A percentile compares a stretch with the other conserved stretches of the same genome.
Evolutionary conservation across 2,888 invertebrate genomes (phyloP).

Genomic region (Hesperia comma): DNA sequence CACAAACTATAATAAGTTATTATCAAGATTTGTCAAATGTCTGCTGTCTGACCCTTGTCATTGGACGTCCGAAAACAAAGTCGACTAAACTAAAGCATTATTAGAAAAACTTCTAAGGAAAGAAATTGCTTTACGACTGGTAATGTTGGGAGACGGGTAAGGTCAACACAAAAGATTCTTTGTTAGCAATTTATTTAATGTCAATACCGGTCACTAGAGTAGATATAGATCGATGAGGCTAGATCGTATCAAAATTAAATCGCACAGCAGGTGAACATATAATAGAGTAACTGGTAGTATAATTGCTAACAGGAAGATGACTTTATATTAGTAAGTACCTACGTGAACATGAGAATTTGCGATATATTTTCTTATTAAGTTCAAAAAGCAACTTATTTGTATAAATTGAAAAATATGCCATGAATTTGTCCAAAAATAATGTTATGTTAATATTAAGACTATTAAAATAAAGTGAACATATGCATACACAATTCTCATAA

Average conservation of each 20-base stretch:
- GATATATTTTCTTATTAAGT: too few species aligned
- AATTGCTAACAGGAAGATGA: not conserved
- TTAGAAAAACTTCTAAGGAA: slow-evolving; percentile 27
- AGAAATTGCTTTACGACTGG: slow-evolving; percentile 40
- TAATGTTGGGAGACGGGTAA: slow-evolving; percentile 49
- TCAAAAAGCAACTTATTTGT: too few species aligned
- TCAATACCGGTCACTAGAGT: slow-evolving; percentile 69
- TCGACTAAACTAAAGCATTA: slow-evolving; percentile 22
- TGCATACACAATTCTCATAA: too few species aligned
- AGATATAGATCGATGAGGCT: slow-evolving; percentile 62
- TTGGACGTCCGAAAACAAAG: slow-evolving; percentile 23
- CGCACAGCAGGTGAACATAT: slow-evolving; percentile 67
- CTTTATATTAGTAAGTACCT: not conserved
- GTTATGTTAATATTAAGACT: too few species aligned
- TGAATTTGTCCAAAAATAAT: too few species aligned
- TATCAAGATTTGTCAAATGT: slow-evolving; percentile 15
- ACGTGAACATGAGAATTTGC: too few species aligned
- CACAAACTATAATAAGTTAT: slow-evolving; percentile 11
- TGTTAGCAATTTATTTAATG: slow-evolving; percentile 60
- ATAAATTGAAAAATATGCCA: too few species aligned
- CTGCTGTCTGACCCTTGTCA: slow-evolving; percentile 28
- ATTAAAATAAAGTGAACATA: too few species aligned
- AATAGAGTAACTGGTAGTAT: slow-evolving; percentile 48
- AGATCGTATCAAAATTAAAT: slow-evolving; percentile 74
- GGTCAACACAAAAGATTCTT: slow-evolving; percentile 58